These are phyloP conservation scores for Athalia rosae DNA, from an alignment of 2,888 invertebrate genomes.

Conservation along the genomic window DNA sequence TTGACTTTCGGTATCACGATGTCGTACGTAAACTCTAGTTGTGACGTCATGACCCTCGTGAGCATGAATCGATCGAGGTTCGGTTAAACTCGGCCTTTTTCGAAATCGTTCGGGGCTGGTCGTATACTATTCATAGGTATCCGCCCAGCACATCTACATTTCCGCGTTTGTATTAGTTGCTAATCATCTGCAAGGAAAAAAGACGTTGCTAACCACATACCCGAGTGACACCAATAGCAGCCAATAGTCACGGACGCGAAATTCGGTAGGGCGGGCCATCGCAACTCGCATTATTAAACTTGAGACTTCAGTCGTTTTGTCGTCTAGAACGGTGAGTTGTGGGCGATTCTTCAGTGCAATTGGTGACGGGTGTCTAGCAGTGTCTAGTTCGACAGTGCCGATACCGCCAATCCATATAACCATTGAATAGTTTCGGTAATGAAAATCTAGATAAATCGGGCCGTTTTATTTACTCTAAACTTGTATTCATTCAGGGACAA, in stretches of 20 bases:
- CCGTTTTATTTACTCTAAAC: not conserved
- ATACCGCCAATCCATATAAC: not conserved
- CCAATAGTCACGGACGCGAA: no score
- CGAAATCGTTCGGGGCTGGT: not conserved
- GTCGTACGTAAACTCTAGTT: no score
- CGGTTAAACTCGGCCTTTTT: slow-evolving; percentile 24
- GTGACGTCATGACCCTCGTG: not conserved
- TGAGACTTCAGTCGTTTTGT: no score
- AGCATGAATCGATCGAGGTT: slow-evolving; percentile 19
- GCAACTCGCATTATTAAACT: no score
- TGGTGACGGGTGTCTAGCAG: not conserved
- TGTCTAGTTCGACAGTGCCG: not conserved
- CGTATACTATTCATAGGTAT: slow-evolving; percentile 29
- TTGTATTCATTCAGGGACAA: slow-evolving; percentile 51
- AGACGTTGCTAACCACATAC: not conserved
- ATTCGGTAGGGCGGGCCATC: no score
- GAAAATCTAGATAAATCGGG: not conserved
- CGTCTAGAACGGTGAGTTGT: no score
- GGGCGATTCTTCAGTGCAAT: not conserved
- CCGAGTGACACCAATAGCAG: no score
- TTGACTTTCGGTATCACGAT: no score
- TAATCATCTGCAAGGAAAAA: not conserved
- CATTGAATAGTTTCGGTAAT: not conserved
- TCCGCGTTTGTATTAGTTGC: no score
- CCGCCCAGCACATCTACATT: not conserved